Conservation (phyloP, 2,797 vertebrate species). For the Paedocypris micromegethes region DNA sequence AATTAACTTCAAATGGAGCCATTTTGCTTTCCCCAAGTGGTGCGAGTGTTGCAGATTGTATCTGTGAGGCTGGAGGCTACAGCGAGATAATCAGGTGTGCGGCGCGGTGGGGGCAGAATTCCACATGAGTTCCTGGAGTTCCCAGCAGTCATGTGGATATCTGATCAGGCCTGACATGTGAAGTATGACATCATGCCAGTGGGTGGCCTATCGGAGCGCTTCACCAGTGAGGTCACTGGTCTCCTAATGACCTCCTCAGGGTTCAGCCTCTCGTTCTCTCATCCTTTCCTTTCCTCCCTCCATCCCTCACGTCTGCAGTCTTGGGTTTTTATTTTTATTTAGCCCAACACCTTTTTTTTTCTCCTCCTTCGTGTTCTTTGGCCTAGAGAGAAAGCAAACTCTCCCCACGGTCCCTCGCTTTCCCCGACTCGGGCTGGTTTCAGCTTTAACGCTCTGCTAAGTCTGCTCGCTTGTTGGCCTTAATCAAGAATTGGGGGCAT, state of each 20-base stretch:
- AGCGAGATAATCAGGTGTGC: slow-evolving; percentile 37
- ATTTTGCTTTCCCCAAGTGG: slow-evolving; percentile 28
- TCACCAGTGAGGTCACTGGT: slow-evolving; percentile 63
- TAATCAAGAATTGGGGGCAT: slow-evolving; percentile 70
- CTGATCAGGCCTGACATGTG: slow-evolving; percentile 64
- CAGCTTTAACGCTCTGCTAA: slow-evolving; percentile 49
- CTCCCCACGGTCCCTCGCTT: not conserved
- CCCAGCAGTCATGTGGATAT: slow-evolving; percentile 45
- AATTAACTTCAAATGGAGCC: slow-evolving; percentile 30
- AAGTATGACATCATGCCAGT: slow-evolving; percentile 66
- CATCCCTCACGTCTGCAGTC: not conserved
- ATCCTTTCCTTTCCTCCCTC: not conserved
- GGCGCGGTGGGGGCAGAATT: slow-evolving; percentile 27
- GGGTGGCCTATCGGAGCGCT: slow-evolving; percentile 50
- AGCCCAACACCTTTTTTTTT: slow-evolving; percentile 3
- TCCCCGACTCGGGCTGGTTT: slow-evolving; percentile 20
- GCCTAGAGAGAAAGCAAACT: slow-evolving; percentile 40
- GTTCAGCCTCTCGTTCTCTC: slow-evolving; percentile 17
- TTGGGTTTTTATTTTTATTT: slow-evolving; percentile 17
- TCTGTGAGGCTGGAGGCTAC: slow-evolving; percentile 25
- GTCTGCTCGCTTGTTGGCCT: slow-evolving; percentile 51
- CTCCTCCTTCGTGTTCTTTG: slow-evolving; percentile 15
- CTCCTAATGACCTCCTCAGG: slow-evolving; percentile 52
- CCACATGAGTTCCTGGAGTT: slow-evolving; percentile 51
- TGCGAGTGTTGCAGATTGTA: slow-evolving; percentile 15